Evolutionary conservation across 2,113 vertebrate species (phyloP).

Genomic region (Plecotus auritus): DNA sequence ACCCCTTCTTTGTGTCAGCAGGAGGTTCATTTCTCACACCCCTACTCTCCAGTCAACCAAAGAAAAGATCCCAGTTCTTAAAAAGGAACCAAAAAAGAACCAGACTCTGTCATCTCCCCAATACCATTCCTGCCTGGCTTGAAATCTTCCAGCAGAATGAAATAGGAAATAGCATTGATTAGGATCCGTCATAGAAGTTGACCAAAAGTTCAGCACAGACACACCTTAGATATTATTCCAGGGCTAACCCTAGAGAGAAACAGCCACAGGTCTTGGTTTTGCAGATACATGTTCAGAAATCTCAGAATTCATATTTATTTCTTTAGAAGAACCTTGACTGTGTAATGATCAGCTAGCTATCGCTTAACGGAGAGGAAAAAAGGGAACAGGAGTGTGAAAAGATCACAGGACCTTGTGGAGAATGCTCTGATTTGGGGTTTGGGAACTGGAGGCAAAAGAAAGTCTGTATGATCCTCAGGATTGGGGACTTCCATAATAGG

Average conservation of each 20-base stretch:
- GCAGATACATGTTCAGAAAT: constrained; percentile 30
- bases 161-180: constrained; percentile 12
- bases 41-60: not conserved
- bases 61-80: constrained; percentile 24
- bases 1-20: constrained; percentile 28
- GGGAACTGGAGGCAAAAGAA: not conserved
- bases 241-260: constrained; percentile 3
- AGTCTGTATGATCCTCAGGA: not conserved
- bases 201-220: not conserved
- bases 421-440: not conserved
- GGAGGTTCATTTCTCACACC: constrained; percentile 21
- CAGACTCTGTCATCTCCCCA: not conserved
- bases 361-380: not conserved
- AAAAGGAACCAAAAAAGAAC: not conserved
- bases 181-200: not conserved
- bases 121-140: not conserved
- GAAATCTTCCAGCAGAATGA: not conserved
- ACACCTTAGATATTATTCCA: not conserved
- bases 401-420: not conserved
- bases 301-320: constrained; percentile 44
- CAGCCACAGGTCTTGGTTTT: constrained; percentile 38
- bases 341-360: not conserved
- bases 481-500: not conserved
- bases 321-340: constrained; percentile 24
- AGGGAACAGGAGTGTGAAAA: not conserved